A percentile compares a stretch with the other conserved stretches of the same genome.
Conservation (phyloP, 37 sponge, comb jelly and placozoan genomes). For the Lycopodina hypogea region DNA sequence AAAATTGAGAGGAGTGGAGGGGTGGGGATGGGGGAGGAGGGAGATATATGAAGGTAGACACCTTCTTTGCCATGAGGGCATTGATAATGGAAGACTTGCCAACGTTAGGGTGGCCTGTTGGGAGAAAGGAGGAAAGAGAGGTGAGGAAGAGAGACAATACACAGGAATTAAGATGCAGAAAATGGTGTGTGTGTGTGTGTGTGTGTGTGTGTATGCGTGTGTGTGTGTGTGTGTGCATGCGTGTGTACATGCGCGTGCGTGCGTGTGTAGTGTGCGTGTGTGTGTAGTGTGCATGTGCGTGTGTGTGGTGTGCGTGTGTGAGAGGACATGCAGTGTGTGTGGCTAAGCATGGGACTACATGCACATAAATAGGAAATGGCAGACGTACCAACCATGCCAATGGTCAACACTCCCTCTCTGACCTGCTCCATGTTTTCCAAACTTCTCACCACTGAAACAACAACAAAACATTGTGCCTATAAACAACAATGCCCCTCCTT, state of each 20-base stretch:
- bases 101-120: constrained; percentile 93
- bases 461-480: too few relatives aligned
- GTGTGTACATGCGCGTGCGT: too few relatives aligned
- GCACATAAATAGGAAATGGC: too few relatives aligned
- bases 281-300: too few relatives aligned
- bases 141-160: not conserved
- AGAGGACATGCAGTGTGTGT: not conserved
- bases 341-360: not conserved
- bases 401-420: constrained; percentile 62
- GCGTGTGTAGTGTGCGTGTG: not conserved
- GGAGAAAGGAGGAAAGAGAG: too few relatives aligned
- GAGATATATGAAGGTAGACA: constrained; percentile 7
- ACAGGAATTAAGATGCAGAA: too few relatives aligned
- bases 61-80: constrained; percentile 90
- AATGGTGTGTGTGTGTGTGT: too few relatives aligned
- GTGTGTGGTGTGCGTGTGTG: too few relatives aligned
- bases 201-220: not conserved
- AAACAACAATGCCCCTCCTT: too few relatives aligned
- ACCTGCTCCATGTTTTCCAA: constrained; percentile 18
- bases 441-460: too few relatives aligned
- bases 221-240: not conserved
- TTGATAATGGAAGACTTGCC: constrained; percentile 96
- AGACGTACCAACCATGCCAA: constrained; percentile 88
- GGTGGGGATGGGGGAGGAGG: not conserved
- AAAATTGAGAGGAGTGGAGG: not conserved